These are phyloP conservation scores for Listronotus bonariensis DNA, from an alignment of 1,140 invertebrate genomes.

Conservation along the genomic window DNA sequence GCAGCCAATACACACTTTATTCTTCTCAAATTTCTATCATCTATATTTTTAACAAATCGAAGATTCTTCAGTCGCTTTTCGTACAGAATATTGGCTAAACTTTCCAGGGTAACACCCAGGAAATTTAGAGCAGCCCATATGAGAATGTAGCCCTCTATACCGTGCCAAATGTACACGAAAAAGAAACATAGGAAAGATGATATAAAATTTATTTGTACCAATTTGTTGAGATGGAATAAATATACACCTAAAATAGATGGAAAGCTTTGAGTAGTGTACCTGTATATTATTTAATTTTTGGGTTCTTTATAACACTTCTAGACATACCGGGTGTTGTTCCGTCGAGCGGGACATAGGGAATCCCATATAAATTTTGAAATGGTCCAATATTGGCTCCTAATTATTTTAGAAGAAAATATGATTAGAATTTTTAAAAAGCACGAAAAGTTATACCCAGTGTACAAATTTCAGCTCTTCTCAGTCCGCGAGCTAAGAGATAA, in stretches of 20 bases:
- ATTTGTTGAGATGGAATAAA: slow-evolving; percentile 71
- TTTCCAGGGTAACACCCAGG: slow-evolving; percentile 74
- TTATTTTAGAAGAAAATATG: too few species aligned
- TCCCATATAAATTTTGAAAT: too few species aligned
- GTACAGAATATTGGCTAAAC: slow-evolving; percentile 16
- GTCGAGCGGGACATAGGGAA: too few species aligned
- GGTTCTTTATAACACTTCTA: too few species aligned
- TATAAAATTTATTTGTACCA: slow-evolving; percentile 64
- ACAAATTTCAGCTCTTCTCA: too few species aligned
- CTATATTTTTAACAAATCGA: slow-evolving; percentile 58
- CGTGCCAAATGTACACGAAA: slow-evolving; percentile 92
- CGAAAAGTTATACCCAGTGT: too few species aligned
- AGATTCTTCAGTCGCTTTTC: slow-evolving; percentile 21
- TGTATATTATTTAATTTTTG: too few species aligned
- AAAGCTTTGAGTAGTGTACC: too few species aligned
- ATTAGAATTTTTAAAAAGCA: too few species aligned
- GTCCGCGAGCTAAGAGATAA: too few species aligned
- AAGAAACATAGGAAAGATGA: slow-evolving; percentile 80
- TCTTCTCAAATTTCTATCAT: slow-evolving; percentile 57
- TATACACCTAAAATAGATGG: slow-evolving; percentile 76
- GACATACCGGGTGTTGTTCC: too few species aligned
- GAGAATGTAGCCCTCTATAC: slow-evolving; percentile 74
- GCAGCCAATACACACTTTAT: slow-evolving; percentile 69
- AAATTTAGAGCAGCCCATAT: slow-evolving; percentile 87
- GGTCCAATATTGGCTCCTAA: too few species aligned